A percentile compares a stretch with the other conserved stretches of the same genome.
phyloP scores from a whole-genome alignment of 2,113 vertebrate species.

The Himantopus leucocephalus region DNA sequence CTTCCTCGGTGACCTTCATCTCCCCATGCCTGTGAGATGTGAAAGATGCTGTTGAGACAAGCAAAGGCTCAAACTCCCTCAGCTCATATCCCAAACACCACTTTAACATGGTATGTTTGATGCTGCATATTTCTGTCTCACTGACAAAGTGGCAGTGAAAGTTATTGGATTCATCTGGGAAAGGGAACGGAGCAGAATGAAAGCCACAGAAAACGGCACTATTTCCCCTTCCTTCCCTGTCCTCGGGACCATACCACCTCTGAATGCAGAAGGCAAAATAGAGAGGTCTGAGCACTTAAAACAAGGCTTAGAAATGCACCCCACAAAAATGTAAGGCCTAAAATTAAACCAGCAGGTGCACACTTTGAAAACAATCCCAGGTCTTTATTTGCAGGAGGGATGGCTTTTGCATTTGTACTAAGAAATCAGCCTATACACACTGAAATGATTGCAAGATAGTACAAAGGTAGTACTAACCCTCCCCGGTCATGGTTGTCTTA shows the following conservation, averaged over 20 bases:
- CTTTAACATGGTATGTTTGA: constrained; percentile 33
- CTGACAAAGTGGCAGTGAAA: constrained; percentile 30
- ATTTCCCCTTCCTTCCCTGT: neutral
- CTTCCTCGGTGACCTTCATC: constrained; percentile 48
- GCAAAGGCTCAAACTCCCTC: neutral
- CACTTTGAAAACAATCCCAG: neutral
- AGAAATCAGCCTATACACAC: neutral
- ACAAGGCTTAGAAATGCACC: neutral
- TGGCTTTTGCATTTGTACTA: neutral
- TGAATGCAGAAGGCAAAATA: neutral
- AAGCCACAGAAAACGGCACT: neutral
- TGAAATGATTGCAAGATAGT: neutral
- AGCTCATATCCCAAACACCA: constrained; percentile 34
- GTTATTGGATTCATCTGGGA: constrained; percentile 1
- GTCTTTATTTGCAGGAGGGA: neutral
- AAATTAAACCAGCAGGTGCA: neutral
- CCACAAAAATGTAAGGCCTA: neutral
- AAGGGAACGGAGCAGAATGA: neutral
- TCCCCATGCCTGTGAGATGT: constrained; percentile 23
- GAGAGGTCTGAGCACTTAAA: neutral
- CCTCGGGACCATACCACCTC: neutral
- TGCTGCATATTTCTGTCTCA: constrained; percentile 29
- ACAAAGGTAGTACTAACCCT: neutral
- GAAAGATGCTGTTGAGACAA: constrained; percentile 59
- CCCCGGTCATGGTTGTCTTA: neutral